Evolutionary conservation across 2,113 vertebrate genomes (phyloP).

Genomic region (Tachuris rubrigastra): DNA sequence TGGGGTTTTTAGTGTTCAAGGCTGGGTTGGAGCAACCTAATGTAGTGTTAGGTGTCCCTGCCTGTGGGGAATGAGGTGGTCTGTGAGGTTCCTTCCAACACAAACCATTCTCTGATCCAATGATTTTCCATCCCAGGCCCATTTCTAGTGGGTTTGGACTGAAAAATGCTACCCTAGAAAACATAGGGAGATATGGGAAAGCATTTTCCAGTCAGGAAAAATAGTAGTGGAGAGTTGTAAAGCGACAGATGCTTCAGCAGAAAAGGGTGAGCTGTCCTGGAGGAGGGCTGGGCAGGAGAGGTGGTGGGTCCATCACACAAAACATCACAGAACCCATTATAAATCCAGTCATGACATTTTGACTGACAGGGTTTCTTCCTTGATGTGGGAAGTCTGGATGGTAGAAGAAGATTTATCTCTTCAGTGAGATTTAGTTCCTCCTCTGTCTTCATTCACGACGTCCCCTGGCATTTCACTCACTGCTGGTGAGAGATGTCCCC

Average conservation of each 20-base stretch:
- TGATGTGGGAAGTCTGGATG: background rate
- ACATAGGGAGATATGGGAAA: background rate
- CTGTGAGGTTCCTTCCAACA: too few species aligned
- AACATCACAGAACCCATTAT: background rate
- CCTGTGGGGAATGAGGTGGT: background rate
- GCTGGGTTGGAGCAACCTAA: background rate
- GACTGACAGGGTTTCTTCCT: background rate
- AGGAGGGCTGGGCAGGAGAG: background rate
- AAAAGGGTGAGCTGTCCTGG: background rate
- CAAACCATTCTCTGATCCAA: background rate
- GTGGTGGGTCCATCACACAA: too few species aligned
- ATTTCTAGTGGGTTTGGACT: background rate
- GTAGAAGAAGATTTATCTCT: background rate
- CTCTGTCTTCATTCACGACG: background rate
- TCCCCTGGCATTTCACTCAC: background rate
- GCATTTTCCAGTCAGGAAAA: background rate
- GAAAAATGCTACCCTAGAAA: background rate
- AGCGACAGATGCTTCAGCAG: background rate
- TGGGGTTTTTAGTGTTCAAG: background rate
- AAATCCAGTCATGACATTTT: fast-evolving
- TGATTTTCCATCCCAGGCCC: background rate
- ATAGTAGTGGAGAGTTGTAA: background rate
- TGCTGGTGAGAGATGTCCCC: background rate
- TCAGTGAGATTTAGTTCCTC: background rate
- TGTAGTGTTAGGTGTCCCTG: background rate